Base-by-base conservation (phyloP, 2,113 vertebrate genomes). In the Actenoides lindsayi region DNA sequence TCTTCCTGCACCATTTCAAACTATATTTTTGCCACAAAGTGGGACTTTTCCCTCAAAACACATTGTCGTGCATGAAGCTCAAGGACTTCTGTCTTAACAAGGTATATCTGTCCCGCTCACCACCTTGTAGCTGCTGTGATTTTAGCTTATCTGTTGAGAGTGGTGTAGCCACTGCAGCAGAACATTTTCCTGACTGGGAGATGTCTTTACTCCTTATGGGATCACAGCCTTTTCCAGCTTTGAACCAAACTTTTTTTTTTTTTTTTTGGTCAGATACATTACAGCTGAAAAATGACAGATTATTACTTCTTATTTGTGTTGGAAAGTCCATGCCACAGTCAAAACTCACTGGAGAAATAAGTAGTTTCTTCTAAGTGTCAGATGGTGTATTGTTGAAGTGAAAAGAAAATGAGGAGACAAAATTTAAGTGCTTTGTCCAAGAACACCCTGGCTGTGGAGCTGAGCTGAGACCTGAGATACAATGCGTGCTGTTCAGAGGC, bases 31-130 rank as follows among this genome's bases (percentile, higher is more conserved):
- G 19, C 13, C 48, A 30, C 44, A 44, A 68, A 76, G 3, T 42
- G 33, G 16, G 16, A 33, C 4, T 68, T 91, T 39, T 80, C 16
- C 39, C 30, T 51, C 25, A 30, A 64, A 57, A 63, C 1, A 0
- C 1, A 2, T 1, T 35, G 35, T 57, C 12, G 7, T 1, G 9
- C 25, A 12, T 0, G 2, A 30, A 4, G 31, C 8, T n/a, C 10
- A 7, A 14, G 28, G 60, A 33, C 27, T 18, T 10, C 21, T 28
- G 3, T 13, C 46, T 16, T 24, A 48, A 11, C 4, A 4, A n/a
- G 37, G n/a, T n/a, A 0, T 0, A 1, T 2, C 75, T 77, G 19
- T n/a, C 39, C 48, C 60, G 42, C 30, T 46, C 65, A 44, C 24
- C 8, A 2, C 56, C 37, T 59, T 35, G 8, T 35, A 59, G 9